Conservation (phyloP, 2,888 invertebrate genomes). For the Drosophila quasianomalipes region DNA sequence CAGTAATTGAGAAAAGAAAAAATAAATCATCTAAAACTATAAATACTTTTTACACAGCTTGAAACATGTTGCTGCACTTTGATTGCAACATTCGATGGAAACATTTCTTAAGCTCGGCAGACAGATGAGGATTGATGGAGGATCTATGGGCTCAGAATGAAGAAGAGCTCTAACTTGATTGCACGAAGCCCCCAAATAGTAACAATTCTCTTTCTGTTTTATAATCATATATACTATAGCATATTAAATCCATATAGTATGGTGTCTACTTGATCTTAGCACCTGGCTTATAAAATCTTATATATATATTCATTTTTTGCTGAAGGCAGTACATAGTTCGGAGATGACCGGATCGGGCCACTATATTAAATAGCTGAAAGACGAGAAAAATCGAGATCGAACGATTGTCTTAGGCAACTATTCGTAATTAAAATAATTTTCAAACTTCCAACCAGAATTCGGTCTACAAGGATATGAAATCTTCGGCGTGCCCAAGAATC, state of each 20-base stretch:
- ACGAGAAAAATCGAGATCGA: too few species aligned
- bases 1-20: background rate
- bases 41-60: background rate
- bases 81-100: background rate
- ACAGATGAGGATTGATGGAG: background rate
- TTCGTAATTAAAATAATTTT: background rate
- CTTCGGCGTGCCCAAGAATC: background rate
- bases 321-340: background rate
- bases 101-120: background rate
- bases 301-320: background rate
- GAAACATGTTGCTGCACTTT: background rate
- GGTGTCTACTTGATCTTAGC: background rate
- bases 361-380: background rate
- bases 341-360: background rate
- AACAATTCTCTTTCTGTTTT: background rate
- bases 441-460: background rate
- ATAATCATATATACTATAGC: background rate
- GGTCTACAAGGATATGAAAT: background rate
- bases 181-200: background rate
- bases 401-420: background rate
- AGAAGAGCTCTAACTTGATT: background rate
- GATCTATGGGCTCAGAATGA: rapidly evolving
- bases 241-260: background rate
- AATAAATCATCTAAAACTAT: background rate
- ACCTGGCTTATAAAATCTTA: background rate